Evolutionary conservation across 1,140 invertebrate species (phyloP).

Genomic region (Caerostris extrusa): DNA sequence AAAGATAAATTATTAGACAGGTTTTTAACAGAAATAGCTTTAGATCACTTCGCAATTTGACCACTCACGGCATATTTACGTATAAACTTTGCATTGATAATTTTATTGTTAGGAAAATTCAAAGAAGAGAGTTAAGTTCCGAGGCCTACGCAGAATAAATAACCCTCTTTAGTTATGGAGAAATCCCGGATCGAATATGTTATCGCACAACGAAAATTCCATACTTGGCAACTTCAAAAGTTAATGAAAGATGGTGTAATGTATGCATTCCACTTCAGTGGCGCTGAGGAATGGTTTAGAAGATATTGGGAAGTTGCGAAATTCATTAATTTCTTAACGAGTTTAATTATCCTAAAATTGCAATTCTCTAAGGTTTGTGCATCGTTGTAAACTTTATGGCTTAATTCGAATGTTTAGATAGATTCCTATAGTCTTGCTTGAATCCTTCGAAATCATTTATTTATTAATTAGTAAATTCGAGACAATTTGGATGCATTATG

Average conservation of each 20-base stretch:
- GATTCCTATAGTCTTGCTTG: neutral
- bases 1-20: too few relatives aligned
- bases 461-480: neutral
- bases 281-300: neutral
- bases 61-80: too few relatives aligned
- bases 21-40: too few relatives aligned
- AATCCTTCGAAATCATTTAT: neutral
- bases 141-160: too few relatives aligned
- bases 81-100: too few relatives aligned
- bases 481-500: too few relatives aligned
- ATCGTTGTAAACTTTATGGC: neutral
- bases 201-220: neutral
- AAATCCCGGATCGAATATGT: too few relatives aligned
- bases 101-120: too few relatives aligned
- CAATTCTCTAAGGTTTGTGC: neutral
- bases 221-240: neutral
- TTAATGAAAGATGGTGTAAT: constrained; percentile 7
- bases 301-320: neutral
- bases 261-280: constrained; percentile 16
- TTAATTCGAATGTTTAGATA: neutral
- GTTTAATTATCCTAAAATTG: constrained; percentile 30
- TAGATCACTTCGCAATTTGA: too few relatives aligned
- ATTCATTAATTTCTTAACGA: constrained; percentile 1
- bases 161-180: too few relatives aligned
- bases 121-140: too few relatives aligned